Evolutionary conservation across 2,888 invertebrate genomes (phyloP), one percentile per base, ranked within the genome.

Genomic region (Odontocerum albicorne): DNA sequence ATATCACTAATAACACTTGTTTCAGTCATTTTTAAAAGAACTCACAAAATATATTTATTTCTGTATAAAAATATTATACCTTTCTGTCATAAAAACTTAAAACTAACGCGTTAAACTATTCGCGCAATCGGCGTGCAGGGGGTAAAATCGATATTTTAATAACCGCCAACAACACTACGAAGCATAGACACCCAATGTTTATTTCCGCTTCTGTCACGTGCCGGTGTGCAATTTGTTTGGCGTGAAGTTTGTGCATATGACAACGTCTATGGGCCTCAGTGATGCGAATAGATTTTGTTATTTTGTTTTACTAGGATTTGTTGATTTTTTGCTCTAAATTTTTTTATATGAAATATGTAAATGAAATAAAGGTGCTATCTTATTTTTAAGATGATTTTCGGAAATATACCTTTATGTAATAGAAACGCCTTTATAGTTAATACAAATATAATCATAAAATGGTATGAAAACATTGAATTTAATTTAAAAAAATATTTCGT

Each of bases 141-240:
- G 22, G 33, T 49, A 60, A 57, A 57, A 60, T 60, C 60, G 45
- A 60, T 60, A 60, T 49, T 51, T 49, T 42, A 51, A 40, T 39
- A 45, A 15, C 57, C 35, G 47, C 49, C 36, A 47, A 54, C 51
- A 47, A 51, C 32, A 22, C 40, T 40, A 16, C 22, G 45, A 45
- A 46, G 43, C 60, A 57, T 52, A 60, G 55, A 59, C 40, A 55
- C 21, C 19, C 39, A 22, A 40, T 56, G 51, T 56, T 56, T 56
- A 56, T 40, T 31, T 40, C 49, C n/a, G 40, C 22, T 44, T 19
- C 19, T 16, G 19, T 44, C 46, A 35, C 35, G 35, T 35, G 46
- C 12, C 31, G n/a, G 19, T 19, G 32, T 7, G 17, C 20, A 42
- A n/a, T 2, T 44, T 17, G 31, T 35, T 35, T 46, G 19, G 16